Percentiles rank a stretch among this genome's conserved stretches.
phyloP scores from a whole-genome alignment of 2,888 invertebrate genomes.

The Anthrax anthrax region DNA sequence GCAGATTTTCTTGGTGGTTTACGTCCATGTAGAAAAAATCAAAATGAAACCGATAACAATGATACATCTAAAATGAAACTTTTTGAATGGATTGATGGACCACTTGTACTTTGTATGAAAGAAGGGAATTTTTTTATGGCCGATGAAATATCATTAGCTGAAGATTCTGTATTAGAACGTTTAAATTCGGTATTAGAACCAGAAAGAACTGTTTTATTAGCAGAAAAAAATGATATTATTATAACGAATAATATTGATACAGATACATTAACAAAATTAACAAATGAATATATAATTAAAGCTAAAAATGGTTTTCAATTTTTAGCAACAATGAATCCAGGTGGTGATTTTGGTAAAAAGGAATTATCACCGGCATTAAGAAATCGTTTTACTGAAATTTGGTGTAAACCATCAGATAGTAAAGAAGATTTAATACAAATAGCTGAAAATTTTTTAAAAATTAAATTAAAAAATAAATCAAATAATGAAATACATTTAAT shows the following conservation, averaged over 20 bases:
- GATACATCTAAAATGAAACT: conserved; percentile 36
- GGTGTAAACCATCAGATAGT: conserved; percentile 72
- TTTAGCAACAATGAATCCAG: conserved; percentile 98
- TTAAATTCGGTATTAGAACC: conserved; percentile 92
- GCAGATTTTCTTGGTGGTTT: conserved; percentile 94
- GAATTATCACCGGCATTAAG: conserved; percentile 94
- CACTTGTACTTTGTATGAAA: conserved; percentile 81
- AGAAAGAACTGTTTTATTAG: conserved; percentile 75
- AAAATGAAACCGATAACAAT: conserved; percentile 15
- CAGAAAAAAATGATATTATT: conserved; percentile 70
- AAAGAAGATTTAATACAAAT: conserved; percentile 64
- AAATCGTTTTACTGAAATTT: conserved; percentile 97
- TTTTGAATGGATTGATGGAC: conserved; percentile 98
- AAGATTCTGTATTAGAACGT: conserved; percentile 94
- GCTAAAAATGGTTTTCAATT: conserved; percentile 71
- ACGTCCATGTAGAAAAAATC: conserved; percentile 58
- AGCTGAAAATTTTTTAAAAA: conserved; percentile 59
- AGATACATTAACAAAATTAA: conserved; percentile 15
- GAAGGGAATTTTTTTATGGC: conserved; percentile 79
- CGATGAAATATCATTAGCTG: conserved; percentile 97
- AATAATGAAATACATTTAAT: conserved; percentile 42
- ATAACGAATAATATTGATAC: conserved; percentile 35
- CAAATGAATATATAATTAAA: conserved; percentile 43
- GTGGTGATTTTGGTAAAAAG: conserved; percentile 98
- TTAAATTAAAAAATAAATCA: conserved; percentile 39